These are phyloP conservation scores for Penaeus indicus DNA, from an alignment of 1,140 invertebrate species.

Conservation along the genomic window DNA sequence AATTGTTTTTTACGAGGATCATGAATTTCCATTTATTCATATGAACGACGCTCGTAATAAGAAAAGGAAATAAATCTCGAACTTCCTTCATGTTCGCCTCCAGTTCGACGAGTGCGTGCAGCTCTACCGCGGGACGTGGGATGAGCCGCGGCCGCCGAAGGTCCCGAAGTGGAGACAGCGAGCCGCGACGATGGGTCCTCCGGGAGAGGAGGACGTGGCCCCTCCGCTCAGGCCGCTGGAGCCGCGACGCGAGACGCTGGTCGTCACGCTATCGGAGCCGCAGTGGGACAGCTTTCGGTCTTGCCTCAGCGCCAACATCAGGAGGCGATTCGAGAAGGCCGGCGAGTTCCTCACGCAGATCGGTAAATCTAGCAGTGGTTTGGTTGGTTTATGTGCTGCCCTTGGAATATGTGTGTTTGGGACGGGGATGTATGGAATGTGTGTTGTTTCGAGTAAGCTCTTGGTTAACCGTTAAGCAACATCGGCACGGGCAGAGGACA, in stretches of 20 bases:
- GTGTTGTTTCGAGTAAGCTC: not conserved
- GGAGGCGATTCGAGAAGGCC: conserved; percentile 37
- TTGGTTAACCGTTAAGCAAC: not conserved
- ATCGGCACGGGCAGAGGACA: not conserved
- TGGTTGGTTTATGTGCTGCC: not conserved
- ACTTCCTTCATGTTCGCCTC: not conserved
- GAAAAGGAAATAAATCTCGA: not conserved
- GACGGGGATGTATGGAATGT: too few relatives aligned
- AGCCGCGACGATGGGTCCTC: conserved; percentile 15
- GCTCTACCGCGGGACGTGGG: conserved; percentile 65
- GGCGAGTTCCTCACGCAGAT: conserved; percentile 56
- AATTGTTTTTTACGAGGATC: not conserved
- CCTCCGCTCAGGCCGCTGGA: conserved; percentile 41
- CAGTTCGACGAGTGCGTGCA: conserved; percentile 64
- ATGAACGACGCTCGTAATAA: not conserved
- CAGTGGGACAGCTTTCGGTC: conserved; percentile 60
- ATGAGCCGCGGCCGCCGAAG: conserved; percentile 53
- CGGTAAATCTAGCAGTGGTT: conserved; percentile 27
- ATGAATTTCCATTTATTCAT: not conserved
- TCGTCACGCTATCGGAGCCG: conserved; percentile 59
- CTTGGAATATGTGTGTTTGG: too few relatives aligned
- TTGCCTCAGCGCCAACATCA: conserved; percentile 26
- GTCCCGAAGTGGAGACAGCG: conserved; percentile 54
- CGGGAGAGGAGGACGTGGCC: conserved; percentile 23
- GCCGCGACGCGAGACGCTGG: conserved; percentile 57